Evolutionary conservation across 1,140 invertebrate species (phyloP).

Genomic region (Neodiprion pinetum): DNA sequence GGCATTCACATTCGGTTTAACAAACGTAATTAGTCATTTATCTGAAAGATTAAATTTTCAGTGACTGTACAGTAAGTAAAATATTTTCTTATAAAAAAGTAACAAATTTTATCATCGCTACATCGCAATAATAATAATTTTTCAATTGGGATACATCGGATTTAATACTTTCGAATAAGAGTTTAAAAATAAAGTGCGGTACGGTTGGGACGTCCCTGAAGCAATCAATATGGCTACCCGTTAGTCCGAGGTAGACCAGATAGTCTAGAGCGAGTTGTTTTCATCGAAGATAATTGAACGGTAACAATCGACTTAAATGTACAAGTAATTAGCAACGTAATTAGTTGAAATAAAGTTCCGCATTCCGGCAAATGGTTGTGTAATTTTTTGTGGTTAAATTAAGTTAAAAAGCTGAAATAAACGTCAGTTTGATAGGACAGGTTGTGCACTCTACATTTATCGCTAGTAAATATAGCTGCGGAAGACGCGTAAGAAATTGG

Average conservation of each 20-base stretch:
- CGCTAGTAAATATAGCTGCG: neutral
- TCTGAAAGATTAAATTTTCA: too few species aligned
- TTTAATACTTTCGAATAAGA: neutral
- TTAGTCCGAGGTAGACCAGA: neutral
- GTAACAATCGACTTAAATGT: neutral
- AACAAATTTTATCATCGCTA: neutral
- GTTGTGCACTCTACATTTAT: neutral
- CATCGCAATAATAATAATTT: neutral
- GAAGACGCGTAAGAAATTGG: neutral
- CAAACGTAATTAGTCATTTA: too few species aligned
- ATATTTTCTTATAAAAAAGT: too few species aligned
- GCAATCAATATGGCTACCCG: slow-evolving; percentile 3
- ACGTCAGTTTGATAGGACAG: neutral
- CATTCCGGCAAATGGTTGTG: neutral
- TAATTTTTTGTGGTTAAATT: neutral
- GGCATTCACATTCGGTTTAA: too few species aligned
- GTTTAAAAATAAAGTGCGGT: slow-evolving; percentile 1
- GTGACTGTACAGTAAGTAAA: too few species aligned
- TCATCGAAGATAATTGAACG: neutral
- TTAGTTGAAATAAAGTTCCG: neutral
- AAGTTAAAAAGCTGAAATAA: neutral
- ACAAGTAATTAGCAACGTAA: neutral
- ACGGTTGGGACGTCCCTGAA: slow-evolving; percentile 3
- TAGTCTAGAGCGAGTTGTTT: neutral
- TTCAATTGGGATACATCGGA: neutral